phyloP scores from a whole-genome alignment of 1,140 invertebrate genomes.

The Atta texana region DNA sequence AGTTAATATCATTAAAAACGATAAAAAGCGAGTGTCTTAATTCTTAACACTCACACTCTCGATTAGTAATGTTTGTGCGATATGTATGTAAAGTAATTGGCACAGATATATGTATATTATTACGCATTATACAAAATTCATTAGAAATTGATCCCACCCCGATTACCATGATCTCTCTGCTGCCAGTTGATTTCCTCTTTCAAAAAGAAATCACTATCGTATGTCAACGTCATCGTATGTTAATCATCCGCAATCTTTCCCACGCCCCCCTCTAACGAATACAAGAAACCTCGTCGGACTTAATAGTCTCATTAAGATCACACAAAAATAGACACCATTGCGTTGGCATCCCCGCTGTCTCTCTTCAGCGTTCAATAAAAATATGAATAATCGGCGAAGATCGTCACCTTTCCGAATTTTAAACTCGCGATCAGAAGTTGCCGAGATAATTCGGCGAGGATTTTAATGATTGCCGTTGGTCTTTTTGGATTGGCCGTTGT shows the following conservation, averaged over 20 bases:
- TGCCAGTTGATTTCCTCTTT: background rate
- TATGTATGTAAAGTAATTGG: constrained; percentile 62
- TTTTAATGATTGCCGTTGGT: constrained; percentile 39
- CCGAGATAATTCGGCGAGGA: background rate
- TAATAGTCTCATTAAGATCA: constrained; percentile 29
- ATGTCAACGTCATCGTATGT: background rate
- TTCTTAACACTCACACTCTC: background rate
- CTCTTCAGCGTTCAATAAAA: constrained; percentile 40
- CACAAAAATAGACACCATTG: constrained; percentile 19
- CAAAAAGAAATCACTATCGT: constrained; percentile 9
- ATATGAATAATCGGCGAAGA: constrained; percentile 10
- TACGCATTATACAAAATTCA: constrained; percentile 50
- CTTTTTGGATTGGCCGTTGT: constrained; percentile 71
- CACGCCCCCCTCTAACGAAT: background rate
- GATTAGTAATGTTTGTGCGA: constrained; percentile 41
- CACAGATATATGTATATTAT: constrained; percentile 46
- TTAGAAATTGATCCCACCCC: constrained; percentile 44
- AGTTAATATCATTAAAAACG: constrained; percentile 31
- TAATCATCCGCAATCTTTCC: background rate
- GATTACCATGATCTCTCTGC: constrained; percentile 1
- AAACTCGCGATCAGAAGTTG: background rate
- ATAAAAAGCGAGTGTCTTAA: constrained; percentile 3
- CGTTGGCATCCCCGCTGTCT: background rate
- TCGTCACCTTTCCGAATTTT: background rate
- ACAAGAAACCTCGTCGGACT: constrained; percentile 11